phyloP scores from a whole-genome alignment of 1,140 invertebrate genomes.

The Macrosteles quadrilineatus region DNA sequence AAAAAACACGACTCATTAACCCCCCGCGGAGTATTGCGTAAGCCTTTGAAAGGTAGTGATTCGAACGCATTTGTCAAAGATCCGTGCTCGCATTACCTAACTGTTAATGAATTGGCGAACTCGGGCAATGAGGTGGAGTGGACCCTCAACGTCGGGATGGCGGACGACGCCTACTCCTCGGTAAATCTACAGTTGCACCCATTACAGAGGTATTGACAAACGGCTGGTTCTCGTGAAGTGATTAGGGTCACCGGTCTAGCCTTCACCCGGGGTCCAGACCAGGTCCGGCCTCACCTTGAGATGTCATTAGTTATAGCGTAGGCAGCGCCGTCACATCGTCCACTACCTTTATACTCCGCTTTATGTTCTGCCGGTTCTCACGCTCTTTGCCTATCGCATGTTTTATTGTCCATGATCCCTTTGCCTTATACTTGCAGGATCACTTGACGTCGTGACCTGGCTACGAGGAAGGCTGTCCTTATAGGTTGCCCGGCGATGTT shows the following conservation, averaged over 20 bases:
- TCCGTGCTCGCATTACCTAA: not conserved
- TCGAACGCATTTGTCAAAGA: constrained; percentile 4
- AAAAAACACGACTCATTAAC: too few relatives aligned
- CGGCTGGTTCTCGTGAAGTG: not conserved
- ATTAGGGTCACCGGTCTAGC: constrained; percentile 3
- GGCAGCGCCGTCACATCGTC: too few relatives aligned
- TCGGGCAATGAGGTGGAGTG: too few relatives aligned
- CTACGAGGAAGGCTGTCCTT: too few relatives aligned
- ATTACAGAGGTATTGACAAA: not conserved
- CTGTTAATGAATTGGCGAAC: too few relatives aligned
- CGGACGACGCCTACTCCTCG: too few relatives aligned
- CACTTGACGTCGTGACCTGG: not conserved
- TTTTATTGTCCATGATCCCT: constrained; percentile 23
- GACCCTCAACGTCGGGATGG: too few relatives aligned
- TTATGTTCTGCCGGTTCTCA: constrained; percentile 16
- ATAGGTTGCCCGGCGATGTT: too few relatives aligned
- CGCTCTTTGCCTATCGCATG: constrained; percentile 18
- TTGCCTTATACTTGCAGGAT: constrained; percentile 2
- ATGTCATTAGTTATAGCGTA: constrained; percentile 12
- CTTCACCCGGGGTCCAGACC: constrained; percentile 13
- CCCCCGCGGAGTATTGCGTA: too few relatives aligned
- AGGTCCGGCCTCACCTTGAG: too few relatives aligned
- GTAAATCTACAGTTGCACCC: not conserved
- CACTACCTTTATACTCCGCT: not conserved
- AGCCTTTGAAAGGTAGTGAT: not conserved